A percentile compares a stretch with the other conserved stretches of the same genome.
Conservation (phyloP, 2,113 vertebrate species). For the Rhodinocichla rosea region DNA sequence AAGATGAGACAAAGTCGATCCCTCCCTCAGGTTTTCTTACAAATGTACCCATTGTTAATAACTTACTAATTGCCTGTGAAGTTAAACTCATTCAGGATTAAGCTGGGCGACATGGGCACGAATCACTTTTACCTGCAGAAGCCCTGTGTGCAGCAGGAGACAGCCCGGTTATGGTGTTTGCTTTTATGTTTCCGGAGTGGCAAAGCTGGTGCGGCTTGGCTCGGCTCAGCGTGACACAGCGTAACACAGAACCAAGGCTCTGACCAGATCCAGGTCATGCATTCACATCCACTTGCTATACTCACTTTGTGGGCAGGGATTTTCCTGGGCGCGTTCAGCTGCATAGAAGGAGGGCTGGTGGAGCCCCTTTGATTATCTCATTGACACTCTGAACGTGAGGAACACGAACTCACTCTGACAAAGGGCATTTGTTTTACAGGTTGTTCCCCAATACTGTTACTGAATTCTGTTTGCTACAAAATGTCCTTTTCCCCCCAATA, state of each 20-base stretch:
- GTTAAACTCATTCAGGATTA: not conserved
- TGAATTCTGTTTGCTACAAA: conserved; percentile 67
- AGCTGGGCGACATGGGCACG: not conserved
- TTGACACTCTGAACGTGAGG: conserved; percentile 43
- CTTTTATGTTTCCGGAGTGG: not conserved
- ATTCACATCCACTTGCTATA: conserved; percentile 11
- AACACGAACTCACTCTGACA: conserved; percentile 37
- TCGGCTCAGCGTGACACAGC: not conserved
- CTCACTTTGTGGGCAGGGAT: conserved; percentile 8
- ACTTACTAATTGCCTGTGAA: not conserved
- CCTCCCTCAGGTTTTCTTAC: not conserved
- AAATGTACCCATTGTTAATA: not conserved
- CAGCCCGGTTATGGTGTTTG: not conserved
- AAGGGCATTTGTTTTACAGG: conserved; percentile 28
- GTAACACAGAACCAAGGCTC: not conserved
- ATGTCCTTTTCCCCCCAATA: conserved; percentile 61
- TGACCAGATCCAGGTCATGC: not conserved
- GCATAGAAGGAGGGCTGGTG: conserved; percentile 53
- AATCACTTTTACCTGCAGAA: not conserved
- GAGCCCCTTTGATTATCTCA: conserved; percentile 49
- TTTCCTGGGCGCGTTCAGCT: conserved; percentile 37
- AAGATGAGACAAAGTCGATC: not conserved
- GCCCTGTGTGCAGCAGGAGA: conserved; percentile 1
- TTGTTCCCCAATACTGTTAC: conserved; percentile 69
- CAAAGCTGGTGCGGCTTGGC: not conserved